Base-by-base conservation (phyloP, 2,888 invertebrate genomes). In the Epinotia brunnichana region DNA sequence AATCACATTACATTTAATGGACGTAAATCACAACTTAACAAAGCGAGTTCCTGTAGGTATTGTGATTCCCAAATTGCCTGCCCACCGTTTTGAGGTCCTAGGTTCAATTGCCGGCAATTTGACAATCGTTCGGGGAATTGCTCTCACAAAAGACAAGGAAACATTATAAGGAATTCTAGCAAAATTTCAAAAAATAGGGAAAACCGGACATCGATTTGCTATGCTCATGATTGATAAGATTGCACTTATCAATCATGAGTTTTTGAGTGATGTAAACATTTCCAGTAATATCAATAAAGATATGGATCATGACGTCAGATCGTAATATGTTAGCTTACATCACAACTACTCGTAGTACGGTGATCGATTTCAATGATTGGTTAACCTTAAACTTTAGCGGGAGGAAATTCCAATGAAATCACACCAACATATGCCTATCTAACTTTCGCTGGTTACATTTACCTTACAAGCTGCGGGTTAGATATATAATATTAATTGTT, bases 171-270 rank as follows among this genome's bases (percentile, higher is more conserved):
- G 44, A 68, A 62, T 62, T 24, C 5, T 10, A 11, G 41, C 41
- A 21, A 64, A 64, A 53, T 66, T n/a, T 56, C 39, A 51, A 63
- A 64, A 59, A 62, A 60, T 41, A 35, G 62, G 72, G 72, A 72
- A 72, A 68, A 68, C 54, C 64, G 64, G 64, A 64, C 21, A 39
- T 54, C 11, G 62, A n/a, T 48, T 11, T 48, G 54, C 54, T 56
- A 66, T n/a, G n/a, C n/a, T n/a, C n/a, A n/a, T n/a, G n/a, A n/a
- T n/a, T n/a, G n/a, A n/a, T n/a, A n/a, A n/a, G n/a, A n/a, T n/a
- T 24, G 54, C 21, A 66, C 66, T 66, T 39, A 66, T 66, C 66
- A 41, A 41, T 41, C 21, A 21, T 41, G 21, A 39, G 21, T 54
- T 66, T 64, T 54, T 64, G 11, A 53, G 21, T 66, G 54, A 66